A percentile compares a stretch with the other conserved stretches of the same genome.
Conservation (phyloP, 2,113 vertebrate species). For the Channa maculata region DNA sequence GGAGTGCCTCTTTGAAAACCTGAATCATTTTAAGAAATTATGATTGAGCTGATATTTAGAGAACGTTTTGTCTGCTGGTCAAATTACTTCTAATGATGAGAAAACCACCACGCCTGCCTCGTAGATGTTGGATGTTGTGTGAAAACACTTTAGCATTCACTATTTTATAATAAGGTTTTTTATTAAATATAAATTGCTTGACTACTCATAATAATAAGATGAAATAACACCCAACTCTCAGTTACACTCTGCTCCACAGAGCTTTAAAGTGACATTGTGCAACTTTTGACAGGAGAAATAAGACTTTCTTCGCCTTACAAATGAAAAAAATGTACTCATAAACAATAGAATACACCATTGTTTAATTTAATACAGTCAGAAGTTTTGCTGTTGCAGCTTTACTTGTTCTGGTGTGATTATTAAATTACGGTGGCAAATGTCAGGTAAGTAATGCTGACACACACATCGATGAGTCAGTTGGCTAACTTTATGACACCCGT, state of each 20-base stretch:
- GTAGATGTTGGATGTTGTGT: background rate
- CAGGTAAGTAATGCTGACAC: too few relatives aligned
- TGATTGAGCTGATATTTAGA: slow-evolving; percentile 36
- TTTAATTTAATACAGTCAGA: background rate
- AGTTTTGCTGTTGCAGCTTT: background rate
- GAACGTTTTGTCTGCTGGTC: slow-evolving; percentile 32
- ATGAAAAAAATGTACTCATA: slow-evolving; percentile 4
- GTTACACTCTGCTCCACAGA: too few relatives aligned
- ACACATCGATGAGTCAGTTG: too few relatives aligned
- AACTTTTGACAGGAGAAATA: background rate
- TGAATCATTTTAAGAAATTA: slow-evolving; percentile 31
- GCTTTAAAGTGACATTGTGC: too few relatives aligned
- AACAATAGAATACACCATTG: slow-evolving; percentile 1
- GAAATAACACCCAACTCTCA: too few relatives aligned
- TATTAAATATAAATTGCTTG: too few relatives aligned
- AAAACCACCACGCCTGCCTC: background rate
- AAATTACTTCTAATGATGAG: slow-evolving; percentile 32
- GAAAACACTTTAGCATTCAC: background rate
- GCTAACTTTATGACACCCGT: background rate
- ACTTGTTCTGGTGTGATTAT: background rate
- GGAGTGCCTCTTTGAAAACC: slow-evolving; percentile 28
- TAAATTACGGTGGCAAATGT: background rate
- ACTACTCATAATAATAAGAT: too few relatives aligned
- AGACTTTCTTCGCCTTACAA: background rate
- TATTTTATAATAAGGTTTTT: too few relatives aligned